Conservation (phyloP, 2,888 invertebrate genomes). For the Harmothoe impar region DNA sequence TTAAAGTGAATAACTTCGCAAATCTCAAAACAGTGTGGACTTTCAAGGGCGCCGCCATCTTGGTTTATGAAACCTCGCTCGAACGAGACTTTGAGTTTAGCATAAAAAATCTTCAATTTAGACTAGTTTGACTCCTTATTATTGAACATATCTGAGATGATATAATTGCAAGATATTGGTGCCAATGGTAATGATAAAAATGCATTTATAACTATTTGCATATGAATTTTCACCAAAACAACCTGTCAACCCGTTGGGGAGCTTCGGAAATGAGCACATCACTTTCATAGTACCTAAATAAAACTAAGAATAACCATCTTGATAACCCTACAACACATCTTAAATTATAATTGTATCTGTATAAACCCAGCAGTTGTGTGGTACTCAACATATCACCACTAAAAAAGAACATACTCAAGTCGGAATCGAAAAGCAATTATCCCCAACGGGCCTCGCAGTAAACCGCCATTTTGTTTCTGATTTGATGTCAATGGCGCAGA, state of each 20-base stretch:
- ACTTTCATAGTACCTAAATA: not conserved
- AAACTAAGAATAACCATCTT: not conserved
- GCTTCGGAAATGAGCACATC: constrained; percentile 10
- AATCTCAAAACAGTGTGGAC: not conserved
- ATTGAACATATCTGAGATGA: no score
- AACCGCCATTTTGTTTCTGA: constrained; percentile 65
- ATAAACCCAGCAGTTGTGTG: no score
- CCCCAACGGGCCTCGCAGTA: constrained; percentile 49
- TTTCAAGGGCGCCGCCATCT: constrained; percentile 57
- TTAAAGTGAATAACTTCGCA: not conserved
- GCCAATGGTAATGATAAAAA: not conserved
- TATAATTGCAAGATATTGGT: no score
- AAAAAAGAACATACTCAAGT: not conserved
- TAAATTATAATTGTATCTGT: no score
- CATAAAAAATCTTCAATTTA: not conserved
- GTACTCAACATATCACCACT: not conserved
- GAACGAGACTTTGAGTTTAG: not conserved
- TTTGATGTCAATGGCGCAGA: constrained; percentile 61
- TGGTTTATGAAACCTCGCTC: not conserved
- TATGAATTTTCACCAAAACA: constrained; percentile 64
- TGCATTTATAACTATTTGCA: constrained; percentile 1
- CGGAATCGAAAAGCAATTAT: constrained; percentile 8
- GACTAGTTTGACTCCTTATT: no score
- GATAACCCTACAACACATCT: no score
- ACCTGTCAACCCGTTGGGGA: constrained; percentile 14